Conservation (phyloP, 2,797 vertebrate species). For the Poeciliopsis gracilis region DNA sequence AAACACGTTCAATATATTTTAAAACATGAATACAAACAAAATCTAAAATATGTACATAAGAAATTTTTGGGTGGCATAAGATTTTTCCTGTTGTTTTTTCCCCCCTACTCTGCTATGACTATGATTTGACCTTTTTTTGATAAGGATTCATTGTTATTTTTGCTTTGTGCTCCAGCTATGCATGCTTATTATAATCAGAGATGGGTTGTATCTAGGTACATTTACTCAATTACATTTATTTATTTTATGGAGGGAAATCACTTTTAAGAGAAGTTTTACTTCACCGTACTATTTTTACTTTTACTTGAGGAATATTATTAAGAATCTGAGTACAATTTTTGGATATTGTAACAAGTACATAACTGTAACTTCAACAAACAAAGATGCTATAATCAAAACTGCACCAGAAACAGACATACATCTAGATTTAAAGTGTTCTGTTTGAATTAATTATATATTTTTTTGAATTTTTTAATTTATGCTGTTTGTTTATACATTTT, state of each 20-base stretch:
- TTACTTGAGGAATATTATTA: background rate
- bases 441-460: background rate
- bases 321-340: background rate
- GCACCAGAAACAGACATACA: background rate
- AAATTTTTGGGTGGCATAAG: background rate
- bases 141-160: background rate
- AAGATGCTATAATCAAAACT: background rate
- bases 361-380: background rate
- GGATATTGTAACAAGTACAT: background rate
- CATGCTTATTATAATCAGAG: background rate
- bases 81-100: background rate
- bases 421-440: background rate
- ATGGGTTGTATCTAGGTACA: background rate
- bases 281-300: background rate
- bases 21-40: background rate
- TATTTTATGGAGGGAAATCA: background rate
- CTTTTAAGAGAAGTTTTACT: background rate
- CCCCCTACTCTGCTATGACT: background rate
- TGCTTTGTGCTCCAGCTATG: background rate
- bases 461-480: background rate
- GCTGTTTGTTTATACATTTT: background rate
- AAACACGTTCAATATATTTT: background rate
- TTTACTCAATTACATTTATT: background rate
- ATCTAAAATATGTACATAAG: background rate
- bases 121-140: background rate